Evolutionary conservation across 2,113 vertebrate genomes (phyloP), one percentile per base, ranked within the genome.

Genomic region (Sminthopsis crassicaudata): DNA sequence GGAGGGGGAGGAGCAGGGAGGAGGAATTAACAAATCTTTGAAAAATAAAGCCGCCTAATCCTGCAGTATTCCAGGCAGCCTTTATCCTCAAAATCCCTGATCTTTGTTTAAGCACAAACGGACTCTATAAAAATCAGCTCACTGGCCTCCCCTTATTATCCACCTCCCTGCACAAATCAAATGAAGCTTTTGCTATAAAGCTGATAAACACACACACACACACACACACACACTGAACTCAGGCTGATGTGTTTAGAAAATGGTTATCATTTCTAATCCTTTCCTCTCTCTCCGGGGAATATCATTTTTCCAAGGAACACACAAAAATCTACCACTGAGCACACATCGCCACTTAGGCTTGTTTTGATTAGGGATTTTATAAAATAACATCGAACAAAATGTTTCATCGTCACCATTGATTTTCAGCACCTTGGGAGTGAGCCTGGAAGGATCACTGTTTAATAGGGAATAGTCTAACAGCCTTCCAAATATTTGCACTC

Each of bases 71-170:
- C 98, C 98, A 97, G 98, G 97, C 96, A 12, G 95, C 96, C 98
- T 98, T 99, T 98, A 99, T 98, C 98, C 97, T 55, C 96, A 98
- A 98, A 99, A 99, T 98, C 98, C 98, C 97, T 96, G 98, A 98
- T 99, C 98, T 98, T 98, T 98, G 98, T 99, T 99, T 98, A 99
- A 98, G 97, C 98, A 98, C 98, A 98, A 98, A 98, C 93, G 92
- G 97, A 97, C 98, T 97, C 84, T 98, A 98, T 97, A 98, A 98
- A 98, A 98, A 98, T 97, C 98, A 98, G 97, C 97, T 98, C 93
- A 36, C 97, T 98, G 98, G 97, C 97, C 98, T 98, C 97, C 97
- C 97, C 97, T 97, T 98, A 98, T 98, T 98, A 98, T 98, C 97
- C 97, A 98, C 97, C 97, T 98, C 98, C 98, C 96, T 98, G 97